A percentile compares a stretch with the other conserved stretches of the same genome.
phyloP scores from a whole-genome alignment of 1,140 invertebrate species.

The Monochamus saltuarius region DNA sequence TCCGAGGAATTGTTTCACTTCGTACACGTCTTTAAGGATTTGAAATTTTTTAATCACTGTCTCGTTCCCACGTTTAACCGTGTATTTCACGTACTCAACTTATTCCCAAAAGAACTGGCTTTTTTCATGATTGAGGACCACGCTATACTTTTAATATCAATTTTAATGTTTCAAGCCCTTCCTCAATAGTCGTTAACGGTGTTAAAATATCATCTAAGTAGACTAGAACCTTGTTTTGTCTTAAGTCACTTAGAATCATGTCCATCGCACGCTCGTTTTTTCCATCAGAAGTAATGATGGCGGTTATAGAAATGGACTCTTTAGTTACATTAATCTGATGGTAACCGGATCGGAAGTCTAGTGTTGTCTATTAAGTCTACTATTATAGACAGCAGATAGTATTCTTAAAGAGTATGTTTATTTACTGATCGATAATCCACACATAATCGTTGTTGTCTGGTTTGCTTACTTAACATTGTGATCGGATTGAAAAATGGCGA shows the following conservation, averaged over 20 bases:
- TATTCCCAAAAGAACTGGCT: too few species aligned
- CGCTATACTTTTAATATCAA: too few species aligned
- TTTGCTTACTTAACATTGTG: constrained; percentile 44
- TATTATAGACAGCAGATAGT: constrained; percentile 36
- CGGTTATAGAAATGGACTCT: constrained; percentile 32
- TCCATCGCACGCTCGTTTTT: constrained; percentile 26
- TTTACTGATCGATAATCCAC: constrained; percentile 48
- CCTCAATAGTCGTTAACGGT: neutral
- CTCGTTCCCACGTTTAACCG: too few species aligned
- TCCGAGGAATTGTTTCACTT: too few species aligned
- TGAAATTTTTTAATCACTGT: too few species aligned
- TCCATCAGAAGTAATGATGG: constrained; percentile 36
- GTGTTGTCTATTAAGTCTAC: constrained; percentile 48
- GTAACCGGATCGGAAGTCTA: constrained; percentile 37
- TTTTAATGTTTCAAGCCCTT: too few species aligned
- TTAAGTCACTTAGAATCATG: neutral
- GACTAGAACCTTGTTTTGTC: neutral
- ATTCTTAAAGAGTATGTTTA: neutral
- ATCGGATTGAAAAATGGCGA: constrained; percentile 44
- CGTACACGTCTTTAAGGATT: too few species aligned
- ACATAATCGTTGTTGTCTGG: constrained; percentile 42
- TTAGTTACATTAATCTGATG: constrained; percentile 42
- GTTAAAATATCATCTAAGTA: neutral
- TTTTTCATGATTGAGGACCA: too few species aligned
- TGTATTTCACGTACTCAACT: too few species aligned